Percentiles rank a stretch among this genome's conserved stretches.
These are phyloP conservation scores for Apamea crenata DNA, from an alignment of 2,888 invertebrate genomes.

Conservation along the genomic window DNA sequence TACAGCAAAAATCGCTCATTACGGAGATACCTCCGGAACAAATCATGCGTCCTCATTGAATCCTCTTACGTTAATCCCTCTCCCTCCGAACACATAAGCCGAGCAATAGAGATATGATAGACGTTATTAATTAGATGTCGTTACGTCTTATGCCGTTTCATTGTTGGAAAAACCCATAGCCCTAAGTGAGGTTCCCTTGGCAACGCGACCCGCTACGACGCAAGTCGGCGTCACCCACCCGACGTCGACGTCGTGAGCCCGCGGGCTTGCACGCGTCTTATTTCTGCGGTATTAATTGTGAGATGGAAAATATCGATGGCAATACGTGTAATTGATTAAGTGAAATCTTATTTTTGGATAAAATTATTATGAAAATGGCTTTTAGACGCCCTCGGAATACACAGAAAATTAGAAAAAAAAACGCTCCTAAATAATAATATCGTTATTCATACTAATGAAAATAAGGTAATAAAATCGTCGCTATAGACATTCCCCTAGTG, in stretches of 20 bases:
- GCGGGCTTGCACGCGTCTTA: conserved; percentile 28
- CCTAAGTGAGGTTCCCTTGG: conserved; percentile 76
- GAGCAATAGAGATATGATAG: conserved; percentile 89
- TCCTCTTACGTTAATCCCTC: conserved; percentile 87
- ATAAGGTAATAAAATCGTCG: conserved; percentile 62
- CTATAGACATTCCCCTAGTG: conserved; percentile 59
- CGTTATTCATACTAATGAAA: conserved; percentile 58
- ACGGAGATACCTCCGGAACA: conserved; percentile 81
- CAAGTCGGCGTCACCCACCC: conserved; percentile 15
- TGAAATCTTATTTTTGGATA: neutral
- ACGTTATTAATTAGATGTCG: conserved; percentile 90
- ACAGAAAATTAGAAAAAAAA: neutral
- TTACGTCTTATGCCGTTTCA: conserved; percentile 89
- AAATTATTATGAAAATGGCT: neutral
- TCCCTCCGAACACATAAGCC: conserved; percentile 79
- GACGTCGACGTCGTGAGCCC: conserved; percentile 11
- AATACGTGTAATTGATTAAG: conserved; percentile 39
- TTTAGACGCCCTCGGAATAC: too few species aligned
- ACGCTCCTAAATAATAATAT: conserved; percentile 39
- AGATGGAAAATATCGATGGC: conserved; percentile 17
- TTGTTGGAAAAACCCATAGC: conserved; percentile 85
- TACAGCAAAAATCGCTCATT: conserved; percentile 81
- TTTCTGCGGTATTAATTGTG: conserved; percentile 22
- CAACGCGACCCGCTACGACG: conserved; percentile 59
- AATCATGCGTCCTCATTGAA: conserved; percentile 87